Conservation (phyloP, 1,140 invertebrate genomes). For the Battus philenor region DNA sequence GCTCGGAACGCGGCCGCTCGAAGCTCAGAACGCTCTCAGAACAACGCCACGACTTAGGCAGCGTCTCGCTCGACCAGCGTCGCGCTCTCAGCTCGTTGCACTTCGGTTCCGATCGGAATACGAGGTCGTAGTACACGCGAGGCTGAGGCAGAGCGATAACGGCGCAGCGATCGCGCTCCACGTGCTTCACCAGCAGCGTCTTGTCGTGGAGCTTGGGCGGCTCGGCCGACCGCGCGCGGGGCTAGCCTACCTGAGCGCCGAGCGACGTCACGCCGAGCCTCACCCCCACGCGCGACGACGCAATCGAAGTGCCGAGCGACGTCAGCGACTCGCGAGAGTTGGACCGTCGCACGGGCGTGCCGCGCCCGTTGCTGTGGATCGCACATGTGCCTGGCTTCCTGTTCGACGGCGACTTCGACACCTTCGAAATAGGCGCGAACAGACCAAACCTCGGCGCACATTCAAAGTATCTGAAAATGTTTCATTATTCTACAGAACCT, state of each 20-base stretch:
- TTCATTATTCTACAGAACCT: too few relatives aligned
- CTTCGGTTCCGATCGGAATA: conserved; percentile 43
- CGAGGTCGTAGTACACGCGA: conserved; percentile 59
- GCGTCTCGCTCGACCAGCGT: conserved; percentile 51
- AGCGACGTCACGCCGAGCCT: conserved; percentile 85
- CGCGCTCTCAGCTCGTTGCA: conserved; percentile 42
- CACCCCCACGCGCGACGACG: conserved; percentile 69
- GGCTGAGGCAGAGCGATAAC: conserved; percentile 63
- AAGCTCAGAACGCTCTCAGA: conserved; percentile 61
- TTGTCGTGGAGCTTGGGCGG: conserved; percentile 59
- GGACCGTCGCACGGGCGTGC: conserved; percentile 80
- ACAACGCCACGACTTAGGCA: conserved; percentile 67
- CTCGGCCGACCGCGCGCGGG: conserved; percentile 68
- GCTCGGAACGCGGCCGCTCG: conserved; percentile 37
- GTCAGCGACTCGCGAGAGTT: conserved; percentile 92
- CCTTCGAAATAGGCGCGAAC: conserved; percentile 93
- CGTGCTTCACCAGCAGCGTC: conserved; percentile 61
- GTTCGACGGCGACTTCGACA: conserved; percentile 87
- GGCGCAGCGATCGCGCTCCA: conserved; percentile 62
- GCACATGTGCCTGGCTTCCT: conserved; percentile 80
- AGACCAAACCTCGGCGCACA: conserved; percentile 93
- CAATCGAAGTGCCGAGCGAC: conserved; percentile 85
- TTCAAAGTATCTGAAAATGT: conserved; percentile 90
- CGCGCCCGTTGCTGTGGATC: conserved; percentile 78
- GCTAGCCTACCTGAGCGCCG: conserved; percentile 83